Evolutionary conservation across 2,797 vertebrate species (phyloP).

Genomic region (Catharus ustulatus): DNA sequence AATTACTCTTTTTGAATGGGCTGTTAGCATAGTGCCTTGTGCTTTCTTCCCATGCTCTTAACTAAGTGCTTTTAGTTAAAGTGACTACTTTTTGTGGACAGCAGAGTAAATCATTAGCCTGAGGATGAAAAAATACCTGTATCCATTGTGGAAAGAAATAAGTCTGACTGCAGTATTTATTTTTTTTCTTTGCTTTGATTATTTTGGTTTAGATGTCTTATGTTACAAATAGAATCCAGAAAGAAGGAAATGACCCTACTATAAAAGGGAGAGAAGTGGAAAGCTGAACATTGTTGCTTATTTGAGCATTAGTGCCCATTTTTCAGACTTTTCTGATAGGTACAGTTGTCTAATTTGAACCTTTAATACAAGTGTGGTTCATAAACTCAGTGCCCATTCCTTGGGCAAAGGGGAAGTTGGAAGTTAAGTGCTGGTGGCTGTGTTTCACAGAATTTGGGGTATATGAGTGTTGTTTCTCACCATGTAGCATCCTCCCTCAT

Average conservation of each 20-base stretch:
- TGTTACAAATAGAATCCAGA: neutral
- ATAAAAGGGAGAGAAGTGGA: neutral
- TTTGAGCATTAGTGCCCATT: neutral
- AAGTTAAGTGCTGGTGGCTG: neutral
- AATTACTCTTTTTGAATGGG: neutral
- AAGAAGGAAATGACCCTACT: neutral
- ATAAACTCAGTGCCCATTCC: neutral
- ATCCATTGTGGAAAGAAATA: neutral
- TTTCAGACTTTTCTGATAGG: neutral
- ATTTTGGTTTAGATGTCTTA: neutral
- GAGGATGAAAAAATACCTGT: neutral
- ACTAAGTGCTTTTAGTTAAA: neutral
- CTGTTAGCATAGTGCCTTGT: neutral
- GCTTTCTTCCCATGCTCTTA: neutral
- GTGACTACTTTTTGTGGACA: neutral
- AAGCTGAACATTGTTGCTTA: neutral
- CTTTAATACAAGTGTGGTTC: neutral
- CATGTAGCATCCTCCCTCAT: neutral
- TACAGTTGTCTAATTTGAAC: neutral
- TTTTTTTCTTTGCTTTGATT: neutral
- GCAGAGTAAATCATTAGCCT: neutral
- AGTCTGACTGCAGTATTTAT: neutral
- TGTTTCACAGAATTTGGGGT: neutral
- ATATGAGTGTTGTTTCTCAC: neutral
- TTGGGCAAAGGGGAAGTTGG: neutral